Evolutionary conservation across 2,113 vertebrate species (phyloP).

Genomic region (Gnathonemus longibarbis): DNA sequence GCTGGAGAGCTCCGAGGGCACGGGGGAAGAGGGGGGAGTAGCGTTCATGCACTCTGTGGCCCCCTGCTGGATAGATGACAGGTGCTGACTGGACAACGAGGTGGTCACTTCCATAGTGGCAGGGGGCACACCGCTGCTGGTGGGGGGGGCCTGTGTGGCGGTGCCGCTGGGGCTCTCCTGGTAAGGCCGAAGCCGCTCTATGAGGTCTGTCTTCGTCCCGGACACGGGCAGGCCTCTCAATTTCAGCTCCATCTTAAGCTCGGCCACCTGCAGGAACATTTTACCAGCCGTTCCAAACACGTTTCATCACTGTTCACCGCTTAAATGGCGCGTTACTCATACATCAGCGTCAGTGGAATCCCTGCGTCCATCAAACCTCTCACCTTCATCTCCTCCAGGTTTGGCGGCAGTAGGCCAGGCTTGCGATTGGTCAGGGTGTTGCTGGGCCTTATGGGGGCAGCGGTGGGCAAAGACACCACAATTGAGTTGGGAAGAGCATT

Average conservation of each 20-base stretch:
- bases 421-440: conserved; percentile 65
- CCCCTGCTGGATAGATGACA: conserved; percentile 37
- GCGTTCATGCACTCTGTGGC: conserved; percentile 57
- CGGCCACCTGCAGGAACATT: conserved; percentile 72
- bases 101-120: conserved; percentile 52
- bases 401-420: conserved; percentile 80
- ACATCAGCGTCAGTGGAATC: background rate
- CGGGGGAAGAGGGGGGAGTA: conserved; percentile 77
- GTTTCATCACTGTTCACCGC: background rate
- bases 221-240: conserved; percentile 88
- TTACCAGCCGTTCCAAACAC: background rate
- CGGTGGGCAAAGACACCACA: conserved; percentile 57
- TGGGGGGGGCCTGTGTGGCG: background rate
- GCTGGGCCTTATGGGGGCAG: conserved; percentile 59
- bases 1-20: conserved; percentile 60
- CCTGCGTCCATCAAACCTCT: conserved; percentile 1
- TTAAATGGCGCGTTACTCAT: background rate
- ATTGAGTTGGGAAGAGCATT: conserved; percentile 60
- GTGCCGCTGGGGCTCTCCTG: conserved; percentile 62
- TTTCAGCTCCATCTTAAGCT: conserved; percentile 92
- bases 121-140: conserved; percentile 21
- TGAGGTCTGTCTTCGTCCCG: conserved; percentile 92
- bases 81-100: conserved; percentile 28
- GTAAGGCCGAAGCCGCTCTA: conserved; percentile 87
- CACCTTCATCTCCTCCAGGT: conserved; percentile 95